Conservation (phyloP, 2,797 vertebrate species). For the Agapornis canus region DNA sequence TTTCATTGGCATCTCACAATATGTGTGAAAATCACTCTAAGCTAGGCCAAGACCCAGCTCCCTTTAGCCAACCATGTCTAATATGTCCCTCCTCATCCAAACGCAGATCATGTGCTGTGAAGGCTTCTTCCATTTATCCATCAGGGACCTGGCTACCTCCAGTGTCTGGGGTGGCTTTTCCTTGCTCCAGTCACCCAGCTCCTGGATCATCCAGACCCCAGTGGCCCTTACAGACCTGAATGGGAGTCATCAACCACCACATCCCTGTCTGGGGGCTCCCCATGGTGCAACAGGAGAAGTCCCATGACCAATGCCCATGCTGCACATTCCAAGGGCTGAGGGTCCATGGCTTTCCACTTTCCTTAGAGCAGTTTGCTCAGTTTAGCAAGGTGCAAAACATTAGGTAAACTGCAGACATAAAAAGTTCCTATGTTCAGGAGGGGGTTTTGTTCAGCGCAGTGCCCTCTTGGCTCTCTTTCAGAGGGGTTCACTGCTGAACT, state of each 20-base stretch:
- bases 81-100: background rate
- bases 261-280: background rate
- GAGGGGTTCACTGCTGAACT: background rate
- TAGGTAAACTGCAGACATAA: background rate
- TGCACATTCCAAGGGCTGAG: background rate
- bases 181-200: background rate
- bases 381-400: background rate
- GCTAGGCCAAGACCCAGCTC: slow-evolving; percentile 34
- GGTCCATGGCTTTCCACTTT: background rate
- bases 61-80: slow-evolving; percentile 45
- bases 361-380: background rate
- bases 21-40: slow-evolving; percentile 46
- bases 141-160: background rate
- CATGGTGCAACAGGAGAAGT: background rate
- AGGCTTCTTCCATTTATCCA: background rate
- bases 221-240: background rate
- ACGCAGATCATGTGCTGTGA: background rate
- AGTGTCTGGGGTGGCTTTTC: background rate
- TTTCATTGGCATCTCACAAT: slow-evolving; percentile 40
- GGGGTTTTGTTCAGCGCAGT: background rate
- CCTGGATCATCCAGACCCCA: background rate
- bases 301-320: background rate
- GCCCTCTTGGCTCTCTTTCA: background rate
- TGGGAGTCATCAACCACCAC: background rate
- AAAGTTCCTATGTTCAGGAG: background rate